Conservation (phyloP, 2,888 invertebrate species). For the Augochlorella aurata region DNA sequence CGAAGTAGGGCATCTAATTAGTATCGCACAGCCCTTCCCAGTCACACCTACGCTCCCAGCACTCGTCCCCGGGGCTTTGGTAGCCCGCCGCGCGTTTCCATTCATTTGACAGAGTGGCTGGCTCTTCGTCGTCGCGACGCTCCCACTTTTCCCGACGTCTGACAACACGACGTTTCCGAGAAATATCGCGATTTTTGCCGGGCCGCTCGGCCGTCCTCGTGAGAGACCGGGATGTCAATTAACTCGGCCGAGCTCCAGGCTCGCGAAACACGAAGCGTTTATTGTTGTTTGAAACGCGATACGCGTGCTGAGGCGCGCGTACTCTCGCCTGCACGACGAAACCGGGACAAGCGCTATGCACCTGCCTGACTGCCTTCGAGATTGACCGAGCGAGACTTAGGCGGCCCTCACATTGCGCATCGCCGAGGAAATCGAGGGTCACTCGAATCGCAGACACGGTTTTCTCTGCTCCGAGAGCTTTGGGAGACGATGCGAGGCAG, state of each 20-base stretch:
- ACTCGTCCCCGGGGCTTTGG: conserved; percentile 48
- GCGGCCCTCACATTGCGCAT: conserved; percentile 1
- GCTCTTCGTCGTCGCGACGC: conserved; percentile 17
- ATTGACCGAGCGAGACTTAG: conserved; percentile 35
- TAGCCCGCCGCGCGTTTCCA: conserved; percentile 50
- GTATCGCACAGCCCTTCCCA: conserved; percentile 61
- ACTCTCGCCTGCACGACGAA: conserved; percentile 20
- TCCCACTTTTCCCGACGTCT: conserved; percentile 15
- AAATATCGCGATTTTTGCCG: neutral
- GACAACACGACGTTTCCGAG: too few relatives aligned
- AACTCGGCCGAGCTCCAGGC: conserved; percentile 55
- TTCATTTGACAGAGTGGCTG: conserved; percentile 40
- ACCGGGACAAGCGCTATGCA: conserved; percentile 38
- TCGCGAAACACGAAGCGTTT: conserved; percentile 43
- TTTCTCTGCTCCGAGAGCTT: too few relatives aligned
- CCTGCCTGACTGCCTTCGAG: conserved; percentile 9
- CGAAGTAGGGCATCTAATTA: conserved; percentile 72
- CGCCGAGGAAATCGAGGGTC: neutral
- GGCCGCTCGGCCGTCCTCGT: neutral
- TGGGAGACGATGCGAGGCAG: too few relatives aligned
- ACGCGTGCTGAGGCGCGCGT: conserved; percentile 35
- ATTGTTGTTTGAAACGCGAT: conserved; percentile 62
- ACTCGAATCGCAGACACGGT: too few relatives aligned
- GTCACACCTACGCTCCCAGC: conserved; percentile 27
- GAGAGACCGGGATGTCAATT: conserved; percentile 53